Percentiles rank a stretch among this genome's conserved stretches.
Conservation (phyloP, 2,797 vertebrate genomes). For the Arremon brunneinucha region DNA sequence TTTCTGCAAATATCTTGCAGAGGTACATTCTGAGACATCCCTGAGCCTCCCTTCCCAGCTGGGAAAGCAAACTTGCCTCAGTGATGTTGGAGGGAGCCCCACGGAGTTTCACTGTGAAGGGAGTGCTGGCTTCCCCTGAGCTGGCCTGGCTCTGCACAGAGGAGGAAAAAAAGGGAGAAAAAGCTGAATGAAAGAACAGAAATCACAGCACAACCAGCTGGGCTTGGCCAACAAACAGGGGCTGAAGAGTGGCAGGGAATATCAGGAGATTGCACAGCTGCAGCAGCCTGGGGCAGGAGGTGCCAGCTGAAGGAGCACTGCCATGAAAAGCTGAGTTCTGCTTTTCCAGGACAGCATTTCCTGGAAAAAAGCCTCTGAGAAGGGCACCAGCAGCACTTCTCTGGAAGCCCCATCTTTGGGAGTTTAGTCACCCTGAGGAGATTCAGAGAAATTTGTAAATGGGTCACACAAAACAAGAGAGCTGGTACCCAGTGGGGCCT, state of each 20-base stretch:
- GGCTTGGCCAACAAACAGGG: neutral
- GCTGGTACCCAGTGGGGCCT: neutral
- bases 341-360: neutral
- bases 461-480: neutral
- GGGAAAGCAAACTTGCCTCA: constrained; percentile 75
- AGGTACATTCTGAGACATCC: neutral
- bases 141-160: constrained; percentile 1
- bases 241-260: neutral
- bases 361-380: neutral
- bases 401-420: neutral
- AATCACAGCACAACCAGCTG: neutral
- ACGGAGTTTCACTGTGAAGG: constrained; percentile 87
- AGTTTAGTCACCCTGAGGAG: neutral
- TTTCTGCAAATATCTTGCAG: neutral
- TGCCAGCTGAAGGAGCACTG: neutral
- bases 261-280: neutral
- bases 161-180: rapidly evolving
- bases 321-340: neutral
- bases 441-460: neutral
- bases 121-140: constrained; percentile 74
- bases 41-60: neutral
- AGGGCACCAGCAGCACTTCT: neutral
- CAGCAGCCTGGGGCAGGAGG: neutral
- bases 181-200: neutral
- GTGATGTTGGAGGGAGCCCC: constrained; percentile 87